phyloP scores from a whole-genome alignment of 2,113 vertebrate genomes.

The Platichthys flesus region DNA sequence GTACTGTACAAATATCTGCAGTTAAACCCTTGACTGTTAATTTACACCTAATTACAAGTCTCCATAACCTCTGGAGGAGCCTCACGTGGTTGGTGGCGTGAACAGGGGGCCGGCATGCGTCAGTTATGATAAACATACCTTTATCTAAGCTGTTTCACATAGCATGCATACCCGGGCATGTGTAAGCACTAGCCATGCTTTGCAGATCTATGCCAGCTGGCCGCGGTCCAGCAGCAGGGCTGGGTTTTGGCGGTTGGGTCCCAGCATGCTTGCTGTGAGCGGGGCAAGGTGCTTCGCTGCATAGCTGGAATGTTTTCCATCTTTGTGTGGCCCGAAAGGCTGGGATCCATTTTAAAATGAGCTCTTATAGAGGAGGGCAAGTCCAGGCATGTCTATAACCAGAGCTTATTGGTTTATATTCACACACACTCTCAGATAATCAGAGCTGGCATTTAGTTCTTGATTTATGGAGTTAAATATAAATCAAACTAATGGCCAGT shows the following conservation, averaged over 20 bases:
- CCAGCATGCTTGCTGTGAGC: slow-evolving; percentile 54
- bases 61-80: neutral
- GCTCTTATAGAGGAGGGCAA: slow-evolving; percentile 41
- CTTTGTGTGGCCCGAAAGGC: slow-evolving; percentile 59
- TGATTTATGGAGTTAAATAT: neutral
- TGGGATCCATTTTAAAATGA: slow-evolving; percentile 50
- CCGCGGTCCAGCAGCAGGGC: slow-evolving; percentile 55
- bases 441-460: neutral
- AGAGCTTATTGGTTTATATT: neutral
- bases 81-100: neutral
- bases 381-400: slow-evolving; percentile 58
- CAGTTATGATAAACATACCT: slow-evolving; percentile 46
- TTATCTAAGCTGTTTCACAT: slow-evolving; percentile 51
- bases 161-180: slow-evolving; percentile 52
- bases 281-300: slow-evolving; percentile 70
- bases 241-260: slow-evolving; percentile 50
- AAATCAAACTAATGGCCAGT: neutral
- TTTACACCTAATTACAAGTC: slow-evolving; percentile 1
- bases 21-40: neutral
- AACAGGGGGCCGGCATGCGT: slow-evolving; percentile 7
- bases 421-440: neutral
- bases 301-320: slow-evolving; percentile 77
- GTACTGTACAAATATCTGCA: slow-evolving; percentile 9
- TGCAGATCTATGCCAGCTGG: slow-evolving; percentile 61
- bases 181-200: slow-evolving; percentile 62